These are phyloP conservation scores for Trisateles emortualis DNA, from an alignment of 2,888 invertebrate genomes.

Conservation along the genomic window DNA sequence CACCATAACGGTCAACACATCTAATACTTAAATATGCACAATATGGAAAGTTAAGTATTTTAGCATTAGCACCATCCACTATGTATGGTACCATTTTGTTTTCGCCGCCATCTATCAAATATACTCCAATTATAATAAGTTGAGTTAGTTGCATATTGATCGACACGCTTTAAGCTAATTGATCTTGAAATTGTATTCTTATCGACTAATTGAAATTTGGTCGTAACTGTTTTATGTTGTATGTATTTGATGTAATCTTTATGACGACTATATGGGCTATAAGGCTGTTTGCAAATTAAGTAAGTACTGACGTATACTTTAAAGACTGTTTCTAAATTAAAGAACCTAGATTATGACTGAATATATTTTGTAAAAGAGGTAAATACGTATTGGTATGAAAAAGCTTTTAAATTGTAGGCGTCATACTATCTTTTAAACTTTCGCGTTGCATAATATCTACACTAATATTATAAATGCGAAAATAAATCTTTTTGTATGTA, in stretches of 20 bases:
- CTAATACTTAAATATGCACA: conserved; percentile 25
- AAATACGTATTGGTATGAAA: too few species aligned
- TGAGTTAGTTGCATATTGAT: conserved; percentile 6
- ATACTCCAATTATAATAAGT: conserved; percentile 2
- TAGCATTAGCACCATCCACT: conserved; percentile 36
- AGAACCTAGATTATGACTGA: too few species aligned
- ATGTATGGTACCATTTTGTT: conserved; percentile 34
- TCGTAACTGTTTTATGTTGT: conserved; percentile 1
- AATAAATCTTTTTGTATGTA: too few species aligned
- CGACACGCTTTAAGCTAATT: neutral
- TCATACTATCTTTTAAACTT: too few species aligned
- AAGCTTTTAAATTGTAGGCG: too few species aligned
- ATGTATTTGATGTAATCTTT: neutral
- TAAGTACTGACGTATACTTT: too few species aligned
- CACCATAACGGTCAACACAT: conserved; percentile 4
- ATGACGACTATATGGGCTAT: neutral
- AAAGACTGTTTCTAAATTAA: neutral
- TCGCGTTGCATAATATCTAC: too few species aligned
- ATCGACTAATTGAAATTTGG: conserved; percentile 31
- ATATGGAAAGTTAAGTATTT: conserved; percentile 13
- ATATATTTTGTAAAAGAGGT: too few species aligned
- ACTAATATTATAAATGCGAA: too few species aligned
- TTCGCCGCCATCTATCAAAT: neutral
- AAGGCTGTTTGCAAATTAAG: too few species aligned
- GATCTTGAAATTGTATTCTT: neutral